These are phyloP conservation scores for Anhinga rufa DNA, from an alignment of 2,113 vertebrate genomes.

Conservation along the genomic window DNA sequence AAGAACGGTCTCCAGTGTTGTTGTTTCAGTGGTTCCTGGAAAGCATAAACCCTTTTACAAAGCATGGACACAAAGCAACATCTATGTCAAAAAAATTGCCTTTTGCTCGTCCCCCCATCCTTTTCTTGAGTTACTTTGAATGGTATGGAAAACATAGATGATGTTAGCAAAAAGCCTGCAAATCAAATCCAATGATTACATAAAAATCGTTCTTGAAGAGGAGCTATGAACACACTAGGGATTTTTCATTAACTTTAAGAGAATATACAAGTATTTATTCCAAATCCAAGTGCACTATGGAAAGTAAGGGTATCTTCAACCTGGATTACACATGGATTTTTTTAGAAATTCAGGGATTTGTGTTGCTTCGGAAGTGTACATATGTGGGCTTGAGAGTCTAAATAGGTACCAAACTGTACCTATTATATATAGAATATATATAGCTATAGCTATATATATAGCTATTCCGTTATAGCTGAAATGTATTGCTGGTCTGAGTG, in stretches of 20 bases:
- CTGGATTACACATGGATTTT: background rate
- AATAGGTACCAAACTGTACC: background rate
- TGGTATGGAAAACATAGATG: background rate
- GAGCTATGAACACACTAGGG: background rate
- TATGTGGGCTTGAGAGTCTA: background rate
- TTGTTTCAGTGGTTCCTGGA: background rate
- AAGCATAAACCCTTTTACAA: background rate
- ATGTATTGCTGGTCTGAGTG: background rate
- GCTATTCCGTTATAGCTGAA: too few species aligned
- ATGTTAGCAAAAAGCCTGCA: background rate
- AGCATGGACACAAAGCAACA: background rate
- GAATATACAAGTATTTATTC: background rate
- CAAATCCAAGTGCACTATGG: background rate
- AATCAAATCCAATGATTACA: background rate
- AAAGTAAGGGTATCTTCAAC: background rate
- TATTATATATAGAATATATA: too few species aligned
- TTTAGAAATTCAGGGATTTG: background rate
- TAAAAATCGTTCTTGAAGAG: background rate
- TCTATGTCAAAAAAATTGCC: background rate
- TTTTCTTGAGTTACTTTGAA: background rate
- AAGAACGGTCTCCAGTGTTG: background rate
- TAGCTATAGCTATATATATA: too few species aligned
- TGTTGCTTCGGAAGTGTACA: background rate
- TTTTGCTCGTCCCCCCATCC: rapidly evolving
- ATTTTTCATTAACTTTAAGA: background rate